Evolutionary conservation across 2,113 vertebrate genomes (phyloP), one percentile per base, ranked within the genome.

Genomic region (Cygnus buccinator): DNA sequence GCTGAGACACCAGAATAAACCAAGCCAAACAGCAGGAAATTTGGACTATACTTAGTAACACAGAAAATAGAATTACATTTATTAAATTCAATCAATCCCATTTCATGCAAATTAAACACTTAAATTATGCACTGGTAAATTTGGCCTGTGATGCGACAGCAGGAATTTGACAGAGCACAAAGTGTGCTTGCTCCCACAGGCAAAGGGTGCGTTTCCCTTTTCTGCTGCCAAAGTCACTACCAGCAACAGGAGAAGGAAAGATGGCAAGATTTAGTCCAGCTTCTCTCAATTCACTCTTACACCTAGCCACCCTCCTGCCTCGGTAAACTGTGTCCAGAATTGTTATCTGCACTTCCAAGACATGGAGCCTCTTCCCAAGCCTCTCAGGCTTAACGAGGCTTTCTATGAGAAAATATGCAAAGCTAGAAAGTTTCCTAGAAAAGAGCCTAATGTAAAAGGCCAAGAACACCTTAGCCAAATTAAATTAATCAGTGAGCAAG

Each of bases 91-190:
- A 85, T 63, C 52, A 74, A 72, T 83, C 58, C 10, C 8, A 54
- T 71, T 90, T 89, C 61, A 87, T 19, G 48, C 31, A 87, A 86
- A 92, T 89, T 80, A 76, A 92, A 83, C 43, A 76, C 8, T 75
- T 61, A 50, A 88, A 86, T 79, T 58, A 87, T 16, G n/a, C n/a
- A 29, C 59, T 35, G 14, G 13, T 35, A 73, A 71, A 70, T 89
- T 46, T 77, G n/a, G 19, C 22, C 66, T 57, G 14, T 14, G 50
- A 54, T 68, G 44, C 33, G 54, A 35, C 6, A 63, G 59, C 23
- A 55, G 57, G 62, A 77, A 74, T 84, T 10, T 44, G 33, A 58
- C 9, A 39, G 33, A 90, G 52, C 28, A 76, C 1, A 10, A 80
- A 91, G 14, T 5, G 35, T 55, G 26, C 52, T 55, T 55, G 26